Percentiles rank a stretch among this genome's conserved stretches.
These are phyloP conservation scores for Lasioglossum vierecki DNA, from an alignment of 2,888 invertebrate genomes.

Conservation along the genomic window DNA sequence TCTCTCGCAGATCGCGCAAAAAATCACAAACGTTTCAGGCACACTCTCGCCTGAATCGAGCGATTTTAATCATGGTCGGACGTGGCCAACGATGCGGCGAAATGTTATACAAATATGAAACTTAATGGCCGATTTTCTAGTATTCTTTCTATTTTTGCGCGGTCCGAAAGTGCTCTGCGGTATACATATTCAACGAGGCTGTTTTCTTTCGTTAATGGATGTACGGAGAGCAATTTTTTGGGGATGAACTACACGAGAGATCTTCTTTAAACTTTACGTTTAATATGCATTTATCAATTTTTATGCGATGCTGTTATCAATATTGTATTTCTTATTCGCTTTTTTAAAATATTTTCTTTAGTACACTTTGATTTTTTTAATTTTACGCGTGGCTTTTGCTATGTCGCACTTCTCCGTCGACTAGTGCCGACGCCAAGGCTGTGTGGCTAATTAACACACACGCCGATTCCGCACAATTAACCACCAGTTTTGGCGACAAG, in stretches of 20 bases:
- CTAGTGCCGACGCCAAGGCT: conserved; percentile 47
- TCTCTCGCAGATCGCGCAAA: conserved; percentile 10
- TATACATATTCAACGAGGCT: neutral
- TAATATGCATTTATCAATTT: neutral
- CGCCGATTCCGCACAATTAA: conserved; percentile 63
- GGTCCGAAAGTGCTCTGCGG: neutral
- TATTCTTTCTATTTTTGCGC: neutral
- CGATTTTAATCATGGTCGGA: neutral
- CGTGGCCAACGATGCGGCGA: neutral
- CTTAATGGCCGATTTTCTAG: neutral
- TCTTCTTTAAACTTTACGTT: neutral
- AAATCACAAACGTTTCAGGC: neutral
- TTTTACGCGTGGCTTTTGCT: neutral
- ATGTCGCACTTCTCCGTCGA: neutral
- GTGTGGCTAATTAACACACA: conserved; percentile 54
- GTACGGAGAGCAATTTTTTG: neutral
- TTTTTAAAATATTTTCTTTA: neutral
- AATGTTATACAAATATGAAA: neutral
- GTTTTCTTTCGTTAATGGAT: neutral
- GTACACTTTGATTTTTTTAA: neutral
- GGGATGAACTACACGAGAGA: neutral
- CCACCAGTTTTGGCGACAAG: conserved; percentile 65
- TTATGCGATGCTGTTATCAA: neutral
- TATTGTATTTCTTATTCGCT: neutral
- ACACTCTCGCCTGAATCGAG: conserved; percentile 17